Evolutionary conservation across 30 jellyfish, hydroid and myxozoan species (phyloP).

Genomic region (Calvadosia cruxmelitensis): DNA sequence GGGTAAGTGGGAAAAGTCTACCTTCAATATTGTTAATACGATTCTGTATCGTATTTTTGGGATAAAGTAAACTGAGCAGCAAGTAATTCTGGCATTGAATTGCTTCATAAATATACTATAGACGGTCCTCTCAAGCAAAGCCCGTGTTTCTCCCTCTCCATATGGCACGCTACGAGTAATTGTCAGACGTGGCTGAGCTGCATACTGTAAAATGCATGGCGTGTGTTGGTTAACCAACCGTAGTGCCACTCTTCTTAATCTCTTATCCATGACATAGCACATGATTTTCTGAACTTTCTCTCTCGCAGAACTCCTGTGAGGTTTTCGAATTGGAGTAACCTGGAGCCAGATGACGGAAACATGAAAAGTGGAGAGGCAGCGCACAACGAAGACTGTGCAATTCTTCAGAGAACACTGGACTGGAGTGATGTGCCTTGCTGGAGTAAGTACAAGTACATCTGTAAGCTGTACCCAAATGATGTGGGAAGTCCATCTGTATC

Average conservation of each 20-base stretch:
- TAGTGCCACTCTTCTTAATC: too few relatives aligned
- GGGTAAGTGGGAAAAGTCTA: conserved; percentile 33
- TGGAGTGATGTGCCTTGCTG: conserved; percentile 96
- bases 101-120: too few relatives aligned
- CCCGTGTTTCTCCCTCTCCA: too few relatives aligned
- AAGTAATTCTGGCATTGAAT: too few relatives aligned
- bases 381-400: conserved; percentile 92
- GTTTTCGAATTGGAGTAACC: conserved; percentile 75
- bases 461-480: conserved; percentile 59
- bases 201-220: too few relatives aligned
- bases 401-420: conserved; percentile 60
- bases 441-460: conserved; percentile 51
- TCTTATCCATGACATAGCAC: not conserved
- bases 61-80: too few relatives aligned
- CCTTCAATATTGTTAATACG: too few relatives aligned
- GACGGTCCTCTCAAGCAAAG: too few relatives aligned
- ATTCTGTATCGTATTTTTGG: too few relatives aligned
- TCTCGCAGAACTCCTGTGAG: conserved; percentile 60
- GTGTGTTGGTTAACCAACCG: too few relatives aligned
- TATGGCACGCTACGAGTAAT: too few relatives aligned
- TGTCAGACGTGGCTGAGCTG: too few relatives aligned
- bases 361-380: conserved; percentile 50
- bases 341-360: conserved; percentile 93
- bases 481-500: conserved; percentile 45
- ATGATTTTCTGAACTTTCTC: not conserved